phyloP scores from a whole-genome alignment of 2,797 vertebrate genomes.

The Lepus townsendii region DNA sequence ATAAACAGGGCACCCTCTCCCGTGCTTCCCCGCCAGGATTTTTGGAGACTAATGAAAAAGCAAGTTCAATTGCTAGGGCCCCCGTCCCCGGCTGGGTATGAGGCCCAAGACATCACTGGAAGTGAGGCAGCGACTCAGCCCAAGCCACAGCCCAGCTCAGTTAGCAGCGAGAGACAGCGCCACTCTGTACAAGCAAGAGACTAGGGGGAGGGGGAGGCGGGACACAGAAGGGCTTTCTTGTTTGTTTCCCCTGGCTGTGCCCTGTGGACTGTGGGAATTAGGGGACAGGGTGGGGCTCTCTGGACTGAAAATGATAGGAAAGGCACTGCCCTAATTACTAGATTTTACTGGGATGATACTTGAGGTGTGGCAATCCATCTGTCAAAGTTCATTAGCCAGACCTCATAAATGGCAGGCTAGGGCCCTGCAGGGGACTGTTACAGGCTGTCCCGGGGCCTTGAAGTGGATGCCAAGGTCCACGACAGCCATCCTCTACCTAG shows the following conservation, averaged over 20 bases:
- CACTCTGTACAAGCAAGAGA: conserved; percentile 33
- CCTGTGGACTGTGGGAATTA: conserved; percentile 74
- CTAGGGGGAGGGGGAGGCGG: conserved; percentile 15
- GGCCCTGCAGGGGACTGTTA: conserved; percentile 72
- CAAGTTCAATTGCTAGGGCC: neutral
- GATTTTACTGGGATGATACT: conserved; percentile 77
- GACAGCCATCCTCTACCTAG: conserved; percentile 79
- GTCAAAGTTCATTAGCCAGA: conserved; percentile 79
- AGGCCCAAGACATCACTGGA: conserved; percentile 33
- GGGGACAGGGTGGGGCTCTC: conserved; percentile 65
- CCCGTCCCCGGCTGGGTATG: neutral
- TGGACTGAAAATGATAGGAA: conserved; percentile 78
- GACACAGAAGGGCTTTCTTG: conserved; percentile 65
- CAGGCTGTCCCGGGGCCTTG: conserved; percentile 70
- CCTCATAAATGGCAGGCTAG: conserved; percentile 79
- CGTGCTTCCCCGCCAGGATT: neutral
- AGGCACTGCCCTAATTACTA: conserved; percentile 69
- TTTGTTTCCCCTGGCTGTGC: conserved; percentile 72
- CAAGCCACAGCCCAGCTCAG: conserved; percentile 55
- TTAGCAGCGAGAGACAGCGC: conserved; percentile 58
- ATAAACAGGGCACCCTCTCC: neutral
- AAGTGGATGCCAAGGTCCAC: conserved; percentile 76
- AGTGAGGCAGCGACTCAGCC: conserved; percentile 34
- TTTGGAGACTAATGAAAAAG: conserved; percentile 40
- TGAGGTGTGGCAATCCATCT: conserved; percentile 79